Percentiles rank a stretch among this genome's conserved stretches.
Evolutionary conservation across 37 sponge, comb jelly and placozoan species (phyloP).

Genomic region (Diacarnus erythraeanus): DNA sequence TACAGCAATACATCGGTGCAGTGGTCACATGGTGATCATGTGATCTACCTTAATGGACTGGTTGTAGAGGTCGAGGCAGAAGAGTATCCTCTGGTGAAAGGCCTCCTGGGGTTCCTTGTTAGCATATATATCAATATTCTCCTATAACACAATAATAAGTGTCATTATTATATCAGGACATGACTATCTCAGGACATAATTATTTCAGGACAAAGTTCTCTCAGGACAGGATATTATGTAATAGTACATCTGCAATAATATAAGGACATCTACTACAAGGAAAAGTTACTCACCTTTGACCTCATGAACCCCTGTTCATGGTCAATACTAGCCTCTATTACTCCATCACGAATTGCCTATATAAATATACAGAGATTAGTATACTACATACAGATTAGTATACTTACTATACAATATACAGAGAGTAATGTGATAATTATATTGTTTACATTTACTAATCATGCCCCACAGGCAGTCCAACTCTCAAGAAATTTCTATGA

Average conservation of each 20-base stretch:
- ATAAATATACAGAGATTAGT: neutral
- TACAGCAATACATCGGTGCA: neutral
- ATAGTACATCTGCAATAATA: too few relatives aligned
- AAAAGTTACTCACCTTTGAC: constrained; percentile 70
- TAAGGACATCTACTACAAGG: too few relatives aligned
- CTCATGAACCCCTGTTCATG: constrained; percentile 92
- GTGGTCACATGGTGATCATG: neutral
- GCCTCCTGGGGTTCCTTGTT: constrained; percentile 94
- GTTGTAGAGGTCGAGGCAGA: constrained; percentile 94
- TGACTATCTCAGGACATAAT: too few relatives aligned
- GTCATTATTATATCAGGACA: neutral
- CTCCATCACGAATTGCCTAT: constrained; percentile 92
- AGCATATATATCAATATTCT: constrained; percentile 86
- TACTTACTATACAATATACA: too few relatives aligned
- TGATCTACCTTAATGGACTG: constrained; percentile 83
- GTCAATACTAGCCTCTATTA: constrained; percentile 92
- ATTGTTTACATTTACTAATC: too few relatives aligned
- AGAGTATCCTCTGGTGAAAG: constrained; percentile 89
- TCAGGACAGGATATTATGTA: too few relatives aligned
- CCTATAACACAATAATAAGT: constrained; percentile 58
- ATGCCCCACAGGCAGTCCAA: too few relatives aligned
- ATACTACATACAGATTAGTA: too few relatives aligned
- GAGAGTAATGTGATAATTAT: neutral
- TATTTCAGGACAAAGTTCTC: too few relatives aligned
- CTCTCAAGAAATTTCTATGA: too few relatives aligned